Percentiles rank a stretch among this genome's conserved stretches.
phyloP scores from a whole-genome alignment of 2,113 vertebrate genomes.

The Parus major region DNA sequence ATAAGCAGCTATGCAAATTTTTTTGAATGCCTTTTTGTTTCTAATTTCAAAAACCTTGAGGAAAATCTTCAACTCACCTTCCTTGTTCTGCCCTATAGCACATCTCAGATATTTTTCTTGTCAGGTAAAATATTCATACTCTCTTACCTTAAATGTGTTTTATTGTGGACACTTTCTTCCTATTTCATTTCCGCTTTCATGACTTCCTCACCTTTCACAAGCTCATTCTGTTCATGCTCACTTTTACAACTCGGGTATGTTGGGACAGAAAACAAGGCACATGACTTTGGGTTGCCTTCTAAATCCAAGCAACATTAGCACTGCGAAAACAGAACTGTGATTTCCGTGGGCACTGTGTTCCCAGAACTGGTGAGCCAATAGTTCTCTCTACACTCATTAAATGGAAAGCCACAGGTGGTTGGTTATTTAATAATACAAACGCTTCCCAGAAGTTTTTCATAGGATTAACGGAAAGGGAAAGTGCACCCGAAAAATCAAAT shows the following conservation, averaged over 20 bases:
- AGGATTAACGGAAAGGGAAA: background rate
- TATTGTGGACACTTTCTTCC: background rate
- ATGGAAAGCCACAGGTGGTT: background rate
- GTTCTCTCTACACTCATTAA: background rate
- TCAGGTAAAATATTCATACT: background rate
- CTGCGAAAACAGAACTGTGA: background rate
- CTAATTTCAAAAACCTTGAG: background rate
- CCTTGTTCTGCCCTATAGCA: background rate
- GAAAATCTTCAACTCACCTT: background rate
- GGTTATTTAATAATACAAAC: background rate
- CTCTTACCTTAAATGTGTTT: background rate
- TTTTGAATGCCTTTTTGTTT: background rate
- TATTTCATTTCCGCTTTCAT: background rate
- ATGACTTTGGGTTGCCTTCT: background rate
- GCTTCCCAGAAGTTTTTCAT: background rate
- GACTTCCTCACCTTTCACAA: background rate
- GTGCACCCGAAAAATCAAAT: background rate
- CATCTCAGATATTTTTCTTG: background rate
- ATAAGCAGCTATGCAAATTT: background rate
- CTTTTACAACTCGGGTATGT: background rate
- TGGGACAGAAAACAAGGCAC: background rate
- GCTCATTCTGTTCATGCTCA: background rate
- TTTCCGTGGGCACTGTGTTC: background rate
- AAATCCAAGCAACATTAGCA: background rate
- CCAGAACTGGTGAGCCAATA: background rate